Conservation (phyloP, 2,888 invertebrate species). For the Timandra comae region DNA sequence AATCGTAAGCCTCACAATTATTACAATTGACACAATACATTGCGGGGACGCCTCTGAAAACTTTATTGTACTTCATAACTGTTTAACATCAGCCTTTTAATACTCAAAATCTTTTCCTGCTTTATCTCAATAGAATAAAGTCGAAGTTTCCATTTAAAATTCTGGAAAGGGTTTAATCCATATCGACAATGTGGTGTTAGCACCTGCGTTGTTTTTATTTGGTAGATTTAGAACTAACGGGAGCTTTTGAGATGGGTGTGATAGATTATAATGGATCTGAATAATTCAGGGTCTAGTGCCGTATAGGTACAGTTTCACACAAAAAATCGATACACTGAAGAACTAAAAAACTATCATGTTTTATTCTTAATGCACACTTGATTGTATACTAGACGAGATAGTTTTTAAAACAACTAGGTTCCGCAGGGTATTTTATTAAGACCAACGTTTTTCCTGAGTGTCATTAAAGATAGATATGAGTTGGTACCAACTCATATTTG, state of each 20-base stretch:
- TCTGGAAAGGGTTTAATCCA: conserved; percentile 18
- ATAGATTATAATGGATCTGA: neutral
- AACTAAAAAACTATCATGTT: no score
- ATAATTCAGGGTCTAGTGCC: no score
- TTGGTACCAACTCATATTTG: no score
- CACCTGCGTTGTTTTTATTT: conserved; percentile 25
- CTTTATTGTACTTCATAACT: conserved; percentile 21
- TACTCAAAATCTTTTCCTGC: neutral
- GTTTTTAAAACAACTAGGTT: no score
- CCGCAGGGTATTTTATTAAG: no score
- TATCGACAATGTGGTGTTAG: conserved; percentile 20
- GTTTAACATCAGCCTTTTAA: conserved; percentile 19
- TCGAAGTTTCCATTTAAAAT: conserved; percentile 1
- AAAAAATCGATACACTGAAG: no score
- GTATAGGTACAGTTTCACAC: no score
- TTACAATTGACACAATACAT: conserved; percentile 52
- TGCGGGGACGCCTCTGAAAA: conserved; percentile 42
- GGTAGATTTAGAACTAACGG: conserved; percentile 15
- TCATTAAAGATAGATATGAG: no score
- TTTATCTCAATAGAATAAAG: conserved; percentile 6
- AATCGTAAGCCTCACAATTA: conserved; percentile 40
- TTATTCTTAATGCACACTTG: no score
- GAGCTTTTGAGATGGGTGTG: conserved; percentile 9
- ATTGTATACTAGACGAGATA: no score
- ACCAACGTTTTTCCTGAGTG: no score